Evolutionary conservation across 1,140 invertebrate species (phyloP), one percentile per base, ranked within the genome.

Genomic region (Heliconius congener): DNA sequence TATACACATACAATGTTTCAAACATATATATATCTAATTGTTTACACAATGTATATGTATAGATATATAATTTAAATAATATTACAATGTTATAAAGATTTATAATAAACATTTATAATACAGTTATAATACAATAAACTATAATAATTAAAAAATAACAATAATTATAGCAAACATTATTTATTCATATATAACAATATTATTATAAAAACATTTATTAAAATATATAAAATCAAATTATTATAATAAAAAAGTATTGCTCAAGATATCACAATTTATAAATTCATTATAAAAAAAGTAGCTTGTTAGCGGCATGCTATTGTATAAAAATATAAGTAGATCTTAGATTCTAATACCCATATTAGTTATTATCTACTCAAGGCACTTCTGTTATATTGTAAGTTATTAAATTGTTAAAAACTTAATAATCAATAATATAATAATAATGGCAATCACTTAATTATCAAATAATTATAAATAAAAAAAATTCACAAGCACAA

Each of bases 321-420:
- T 66, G 13, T 30, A 66, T 30, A 30, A 27, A 66, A 66, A 9
- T 13, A 30, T 66, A 30, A 27, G 42, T 46, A 46, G 42, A 46
- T 50, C 72, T 73, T 73, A 73, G 18, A 73, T 73, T 27, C 72
- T 73, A 73, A 73, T 73, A 73, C 46, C 46, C 72, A 73, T 50
- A 52, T 52, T 73, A 73, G 23, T 73, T 39, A 13, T 27, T 66
- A 66, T 30, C 60, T 37, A 66, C 27, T 66, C 27, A 66, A 66
- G 60, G 60, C 60, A 66, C 60, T 66, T 66, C 11, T 72, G 52
- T 23, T 27, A 76, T 42, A 71, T 70, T 18, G 42, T 52, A 37
- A 66, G 11, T 30, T 66, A 66, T 3, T 66, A 66, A 66, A 2
- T 46, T 16, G 9, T 27, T 4, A 66, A 27, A 23, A 4, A 57